Base-by-base conservation (phyloP, 2,113 vertebrate genomes). In the Lepisosteus oculatus region DNA sequence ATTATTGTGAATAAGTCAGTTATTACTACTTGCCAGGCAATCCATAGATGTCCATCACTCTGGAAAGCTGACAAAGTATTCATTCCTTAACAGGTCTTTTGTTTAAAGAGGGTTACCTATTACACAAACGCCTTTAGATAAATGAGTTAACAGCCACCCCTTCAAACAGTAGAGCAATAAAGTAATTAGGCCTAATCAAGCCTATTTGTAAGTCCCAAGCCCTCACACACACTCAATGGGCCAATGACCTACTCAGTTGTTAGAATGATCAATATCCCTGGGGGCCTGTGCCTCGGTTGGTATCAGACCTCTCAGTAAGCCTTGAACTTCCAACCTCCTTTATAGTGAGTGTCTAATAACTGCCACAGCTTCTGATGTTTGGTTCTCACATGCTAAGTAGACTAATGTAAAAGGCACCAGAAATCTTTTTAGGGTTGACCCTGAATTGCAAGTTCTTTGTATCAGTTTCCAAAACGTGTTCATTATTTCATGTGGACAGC, bases 11-110 rank as follows among this genome's bases (percentile, higher is more conserved):
- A 74, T 62, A 70, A 69, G 71, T 75, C 68, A 85, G 80, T 84
- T 83, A 87, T 88, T 83, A 78, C 68, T 51, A 72, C 67, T 75
- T 64, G 68, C 83, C 76, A 68, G 68, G 70, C 79, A 67, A 62
- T 56, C 4, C 8, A 41, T 54, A 14, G 17, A 15, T 43, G 72
- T 80, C 78, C 47, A 75, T 81, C 77, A 78, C 15, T 41, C 51
- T 29, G 65, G 59, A 61, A 29, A 69, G 44, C 61, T 71, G 56
- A 76, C 65, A 65, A 65, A 67, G 69, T 47, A 62, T 15, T 61
- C 17, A 59, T 65, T 69, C 68, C 67, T 29, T 54, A 57, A 67
- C 47, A 61, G 72, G 44, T 70, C 57, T 69, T 75, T 71, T 63
- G 42, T 44, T 63, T 69, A 44, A 62, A 62, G 12, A 43, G 17